These are phyloP conservation scores for Rattus rattus DNA, from an alignment of 2,113 vertebrate species.

Conservation along the genomic window DNA sequence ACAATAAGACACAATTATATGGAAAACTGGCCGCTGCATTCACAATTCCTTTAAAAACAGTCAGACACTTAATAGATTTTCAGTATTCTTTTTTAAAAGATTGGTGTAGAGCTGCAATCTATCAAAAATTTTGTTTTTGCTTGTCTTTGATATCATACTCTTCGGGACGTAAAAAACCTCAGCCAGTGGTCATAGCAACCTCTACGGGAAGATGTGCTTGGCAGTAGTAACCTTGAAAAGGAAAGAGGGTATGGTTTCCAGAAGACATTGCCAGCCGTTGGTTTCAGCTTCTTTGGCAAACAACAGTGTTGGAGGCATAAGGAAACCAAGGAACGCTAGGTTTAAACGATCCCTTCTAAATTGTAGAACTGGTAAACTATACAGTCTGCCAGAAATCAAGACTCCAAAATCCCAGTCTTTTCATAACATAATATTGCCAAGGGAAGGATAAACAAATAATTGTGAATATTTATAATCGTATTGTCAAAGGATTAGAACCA, in stretches of 20 bases:
- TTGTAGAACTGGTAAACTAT: background rate
- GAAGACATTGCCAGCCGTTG: background rate
- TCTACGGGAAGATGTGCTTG: background rate
- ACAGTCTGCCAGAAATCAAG: background rate
- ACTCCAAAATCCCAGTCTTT: background rate
- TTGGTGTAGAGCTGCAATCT: background rate
- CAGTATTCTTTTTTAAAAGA: background rate
- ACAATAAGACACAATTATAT: background rate
- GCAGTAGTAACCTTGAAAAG: background rate
- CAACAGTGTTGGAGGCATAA: background rate
- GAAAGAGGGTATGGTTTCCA: background rate
- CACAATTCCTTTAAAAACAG: background rate
- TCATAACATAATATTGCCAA: background rate
- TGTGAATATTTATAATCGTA: background rate
- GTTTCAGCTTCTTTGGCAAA: background rate
- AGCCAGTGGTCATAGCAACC: background rate
- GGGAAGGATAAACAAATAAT: slow-evolving; percentile 11
- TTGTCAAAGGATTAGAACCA: background rate
- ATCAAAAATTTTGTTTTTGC: background rate
- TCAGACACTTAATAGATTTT: background rate
- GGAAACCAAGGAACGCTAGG: background rate
- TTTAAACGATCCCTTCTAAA: background rate
- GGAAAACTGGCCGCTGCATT: background rate
- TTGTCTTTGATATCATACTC: background rate
- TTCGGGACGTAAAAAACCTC: background rate